phyloP scores from a whole-genome alignment of 2,797 vertebrate genomes.

The Cossypha caffra region DNA sequence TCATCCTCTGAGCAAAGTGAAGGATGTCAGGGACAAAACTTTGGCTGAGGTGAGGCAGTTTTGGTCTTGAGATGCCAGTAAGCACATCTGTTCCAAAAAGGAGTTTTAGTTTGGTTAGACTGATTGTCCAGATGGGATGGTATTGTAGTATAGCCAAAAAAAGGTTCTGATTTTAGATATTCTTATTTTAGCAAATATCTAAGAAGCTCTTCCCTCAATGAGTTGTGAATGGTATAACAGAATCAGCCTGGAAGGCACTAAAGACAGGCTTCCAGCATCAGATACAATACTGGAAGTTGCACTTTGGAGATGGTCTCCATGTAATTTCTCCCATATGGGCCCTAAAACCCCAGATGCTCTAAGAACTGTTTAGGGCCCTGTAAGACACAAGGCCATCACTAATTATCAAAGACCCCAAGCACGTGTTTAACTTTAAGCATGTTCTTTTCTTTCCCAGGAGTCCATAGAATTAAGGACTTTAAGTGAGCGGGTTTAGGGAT shows the following conservation, averaged over 20 bases:
- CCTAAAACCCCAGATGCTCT: slow-evolving; percentile 31
- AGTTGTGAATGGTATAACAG: neutral
- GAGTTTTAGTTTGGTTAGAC: neutral
- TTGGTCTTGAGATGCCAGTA: neutral
- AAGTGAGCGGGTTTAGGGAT: slow-evolving; percentile 17
- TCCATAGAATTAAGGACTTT: neutral
- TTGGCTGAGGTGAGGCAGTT: neutral
- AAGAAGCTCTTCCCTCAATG: neutral
- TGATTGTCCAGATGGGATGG: neutral
- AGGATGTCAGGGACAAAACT: neutral
- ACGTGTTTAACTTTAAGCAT: slow-evolving; percentile 48
- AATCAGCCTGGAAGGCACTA: neutral
- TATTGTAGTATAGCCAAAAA: neutral
- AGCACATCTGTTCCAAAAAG: neutral
- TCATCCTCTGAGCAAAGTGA: neutral
- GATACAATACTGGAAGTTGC: neutral
- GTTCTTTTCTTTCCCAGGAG: slow-evolving; percentile 8
- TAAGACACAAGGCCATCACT: slow-evolving; percentile 38
- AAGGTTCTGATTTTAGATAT: neutral
- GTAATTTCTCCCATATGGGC: slow-evolving; percentile 35
- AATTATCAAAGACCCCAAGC: slow-evolving; percentile 60
- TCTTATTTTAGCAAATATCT: neutral
- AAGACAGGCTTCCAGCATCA: neutral
- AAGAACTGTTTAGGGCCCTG: slow-evolving; percentile 1
- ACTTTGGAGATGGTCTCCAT: neutral